Percentiles rank a stretch among this genome's conserved stretches.
Conservation (phyloP, 2,797 vertebrate species). For the Notoglanidium macrostoma region DNA sequence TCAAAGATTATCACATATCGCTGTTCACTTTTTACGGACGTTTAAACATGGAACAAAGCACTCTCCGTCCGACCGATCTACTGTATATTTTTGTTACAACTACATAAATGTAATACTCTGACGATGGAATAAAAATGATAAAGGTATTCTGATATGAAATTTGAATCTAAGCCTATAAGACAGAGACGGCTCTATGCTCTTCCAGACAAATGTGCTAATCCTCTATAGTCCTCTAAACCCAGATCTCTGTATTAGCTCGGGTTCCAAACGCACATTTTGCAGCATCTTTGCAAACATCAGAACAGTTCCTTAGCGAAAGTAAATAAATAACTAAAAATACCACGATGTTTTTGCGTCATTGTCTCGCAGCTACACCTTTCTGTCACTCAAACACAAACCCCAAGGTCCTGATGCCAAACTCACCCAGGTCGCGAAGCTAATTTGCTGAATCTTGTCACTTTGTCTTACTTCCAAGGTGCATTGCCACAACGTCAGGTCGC, state of each 20-base stretch:
- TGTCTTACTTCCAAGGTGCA: conserved; percentile 11
- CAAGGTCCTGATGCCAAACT: conserved; percentile 10
- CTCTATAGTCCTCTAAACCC: conserved; percentile 60
- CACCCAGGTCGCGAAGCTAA: conserved; percentile 3
- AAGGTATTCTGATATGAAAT: not conserved
- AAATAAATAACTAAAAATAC: not conserved
- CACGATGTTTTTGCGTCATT: not conserved
- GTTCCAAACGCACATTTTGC: not conserved
- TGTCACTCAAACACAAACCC: conserved; percentile 18
- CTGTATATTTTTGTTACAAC: not conserved
- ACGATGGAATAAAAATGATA: not conserved
- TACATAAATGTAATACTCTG: not conserved
- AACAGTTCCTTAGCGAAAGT: not conserved
- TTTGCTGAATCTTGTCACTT: conserved; percentile 30
- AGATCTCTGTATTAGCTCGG: conserved; percentile 43
- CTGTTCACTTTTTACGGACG: not conserved
- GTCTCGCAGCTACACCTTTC: not conserved
- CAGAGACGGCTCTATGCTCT: not conserved
- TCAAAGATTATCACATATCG: not conserved
- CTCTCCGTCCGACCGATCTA: not conserved
- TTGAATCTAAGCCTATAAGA: not conserved
- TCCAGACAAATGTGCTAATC: conserved; percentile 69
- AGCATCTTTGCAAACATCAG: not conserved
- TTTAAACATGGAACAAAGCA: not conserved
- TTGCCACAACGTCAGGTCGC: not conserved